These are phyloP conservation scores for Rhopilema esculentum DNA, from an alignment of 30 jellyfish, hydroid and myxozoan species.

Conservation along the genomic window DNA sequence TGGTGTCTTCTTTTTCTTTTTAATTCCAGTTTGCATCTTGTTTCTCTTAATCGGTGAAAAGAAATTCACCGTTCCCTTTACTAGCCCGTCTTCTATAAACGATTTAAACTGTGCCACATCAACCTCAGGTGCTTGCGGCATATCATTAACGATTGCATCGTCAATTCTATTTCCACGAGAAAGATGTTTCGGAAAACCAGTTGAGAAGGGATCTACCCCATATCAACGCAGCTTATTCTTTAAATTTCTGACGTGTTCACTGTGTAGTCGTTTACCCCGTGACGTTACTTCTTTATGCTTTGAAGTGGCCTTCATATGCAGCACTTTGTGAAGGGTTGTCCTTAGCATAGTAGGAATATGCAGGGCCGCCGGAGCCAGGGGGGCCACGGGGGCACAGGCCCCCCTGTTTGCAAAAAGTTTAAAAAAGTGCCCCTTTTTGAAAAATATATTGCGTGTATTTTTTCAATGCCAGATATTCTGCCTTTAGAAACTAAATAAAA, in stretches of 20 bases:
- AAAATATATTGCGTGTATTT: no score
- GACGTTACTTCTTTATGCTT: conserved; percentile 38
- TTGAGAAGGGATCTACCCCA: conserved; percentile 48
- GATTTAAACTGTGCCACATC: no score
- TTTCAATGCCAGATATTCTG: no score
- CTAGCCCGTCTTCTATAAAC: conserved; percentile 27
- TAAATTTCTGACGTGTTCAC: conserved; percentile 26
- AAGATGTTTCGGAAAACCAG: conserved; percentile 8
- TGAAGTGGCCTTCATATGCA: conserved; percentile 18
- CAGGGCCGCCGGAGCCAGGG: no score
- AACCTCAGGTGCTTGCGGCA: conserved; percentile 1
- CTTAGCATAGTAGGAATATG: no score
- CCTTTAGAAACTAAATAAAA: no score
- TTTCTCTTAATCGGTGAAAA: conserved; percentile 16
- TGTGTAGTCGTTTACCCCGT: conserved; percentile 12
- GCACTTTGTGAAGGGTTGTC: no score
- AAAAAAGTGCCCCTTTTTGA: no score
- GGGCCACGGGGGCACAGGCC: no score
- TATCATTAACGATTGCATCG: conserved; percentile 36
- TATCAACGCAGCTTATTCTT: conserved; percentile 19
- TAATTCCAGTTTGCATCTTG: conserved; percentile 39
- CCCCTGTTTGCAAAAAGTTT: no score
- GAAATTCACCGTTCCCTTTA: conserved; percentile 25
- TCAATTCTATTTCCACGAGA: conserved; percentile 22
- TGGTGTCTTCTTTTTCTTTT: neutral